Base-by-base conservation (phyloP, 1,140 invertebrate species). In the Ostrea denselamellosa region DNA sequence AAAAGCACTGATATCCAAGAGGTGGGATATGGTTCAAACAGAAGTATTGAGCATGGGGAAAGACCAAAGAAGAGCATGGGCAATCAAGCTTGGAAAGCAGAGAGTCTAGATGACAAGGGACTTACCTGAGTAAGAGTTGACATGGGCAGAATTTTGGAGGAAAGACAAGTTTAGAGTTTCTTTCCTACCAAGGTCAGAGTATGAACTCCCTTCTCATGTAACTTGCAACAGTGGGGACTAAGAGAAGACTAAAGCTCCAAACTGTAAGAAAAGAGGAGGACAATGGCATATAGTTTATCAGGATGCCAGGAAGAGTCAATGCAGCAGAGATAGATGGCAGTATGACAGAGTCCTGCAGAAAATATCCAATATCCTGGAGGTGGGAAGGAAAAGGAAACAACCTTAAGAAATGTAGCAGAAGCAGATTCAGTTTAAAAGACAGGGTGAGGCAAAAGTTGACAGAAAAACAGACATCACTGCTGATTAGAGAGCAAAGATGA, bases 121-220 rank as follows among this genome's bases (percentile, higher is more conserved):
- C n/a, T 25, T 90, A 28, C 85, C 77, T 71, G 58, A 88, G 44
- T 53, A 81, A 34, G 71, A 85, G 65, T 19, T 88, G 17, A 90
- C 89, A 56, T 65, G 62, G 83, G 22, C 22, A 77, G 89, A 90
- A 14, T 19, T 86, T 28, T 90, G 82, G 87, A 85, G 85, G 44
- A 84, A 81, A 14, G 83, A 88, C 58, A 85, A 77, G 62, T 51
- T 62, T 8, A 25, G 85, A 44, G 25, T 90, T 25, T 86, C 28
- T 51, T 88, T 88, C 53, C 44, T 88, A 10, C 86, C 88, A 17
- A 17, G 68, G 28, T 85, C 65, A n/a, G 62, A 86, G 12, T 90
- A 90, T 56, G 86, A 88, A 71, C 19, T 62, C 19, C 89, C 81
- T 19, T 51, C 65, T 19, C 56, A 85, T 28, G 68, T 68, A 77